Percentiles rank a stretch among this genome's conserved stretches.
phyloP scores from a whole-genome alignment of 2,113 vertebrate species.

The Colaptes auratus region DNA sequence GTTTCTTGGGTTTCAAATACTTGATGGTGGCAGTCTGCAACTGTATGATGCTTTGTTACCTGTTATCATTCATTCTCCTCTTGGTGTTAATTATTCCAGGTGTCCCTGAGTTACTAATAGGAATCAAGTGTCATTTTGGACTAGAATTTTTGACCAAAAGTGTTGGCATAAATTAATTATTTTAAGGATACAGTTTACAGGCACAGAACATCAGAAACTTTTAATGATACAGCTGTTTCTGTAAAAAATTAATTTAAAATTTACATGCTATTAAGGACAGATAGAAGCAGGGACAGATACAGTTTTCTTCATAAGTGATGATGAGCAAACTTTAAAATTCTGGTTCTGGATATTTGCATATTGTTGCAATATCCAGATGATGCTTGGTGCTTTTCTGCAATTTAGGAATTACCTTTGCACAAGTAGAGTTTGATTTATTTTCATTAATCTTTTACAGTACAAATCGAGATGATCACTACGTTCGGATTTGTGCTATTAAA shows the following conservation, averaged over 20 bases:
- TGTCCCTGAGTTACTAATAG: neutral
- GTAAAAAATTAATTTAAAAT: neutral
- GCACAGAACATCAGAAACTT: neutral
- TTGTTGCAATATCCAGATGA: neutral
- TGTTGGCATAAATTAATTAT: neutral
- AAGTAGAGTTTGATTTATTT: neutral
- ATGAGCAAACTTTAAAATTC: neutral
- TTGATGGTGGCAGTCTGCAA: neutral
- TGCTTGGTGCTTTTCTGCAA: neutral
- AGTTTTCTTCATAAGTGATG: neutral
- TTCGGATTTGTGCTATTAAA: constrained; percentile 85
- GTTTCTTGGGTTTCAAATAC: neutral
- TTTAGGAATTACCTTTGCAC: neutral
- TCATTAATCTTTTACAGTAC: constrained; percentile 76
- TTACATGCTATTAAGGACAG: neutral
- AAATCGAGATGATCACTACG: constrained; percentile 87
- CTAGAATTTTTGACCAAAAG: neutral
- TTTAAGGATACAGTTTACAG: neutral
- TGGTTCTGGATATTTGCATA: neutral
- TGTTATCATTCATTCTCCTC: neutral
- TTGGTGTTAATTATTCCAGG: neutral
- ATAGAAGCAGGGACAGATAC: neutral
- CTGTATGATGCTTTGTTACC: neutral
- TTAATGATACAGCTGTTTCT: neutral
- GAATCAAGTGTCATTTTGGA: neutral